A percentile compares a stretch with the other conserved stretches of the same genome.
Evolutionary conservation across 2,113 vertebrate species (phyloP).

Genomic region (Plotosus lineatus): DNA sequence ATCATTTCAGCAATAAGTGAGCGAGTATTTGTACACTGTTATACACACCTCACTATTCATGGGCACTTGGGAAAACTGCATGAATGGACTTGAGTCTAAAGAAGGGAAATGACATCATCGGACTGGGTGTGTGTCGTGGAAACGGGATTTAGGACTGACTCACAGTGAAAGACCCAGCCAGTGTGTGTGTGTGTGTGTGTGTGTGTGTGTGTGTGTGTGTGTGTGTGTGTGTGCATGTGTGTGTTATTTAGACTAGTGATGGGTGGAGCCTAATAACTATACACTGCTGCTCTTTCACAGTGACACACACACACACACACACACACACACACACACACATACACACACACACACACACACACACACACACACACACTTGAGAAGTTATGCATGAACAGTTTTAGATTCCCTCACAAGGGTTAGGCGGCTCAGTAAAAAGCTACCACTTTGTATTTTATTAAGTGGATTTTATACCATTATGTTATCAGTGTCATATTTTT

Average conservation of each 20-base stretch:
- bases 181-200: conserved; percentile 16
- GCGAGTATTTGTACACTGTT: neutral
- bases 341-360: neutral
- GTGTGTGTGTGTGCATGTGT: conserved; percentile 5
- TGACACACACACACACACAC: neutral
- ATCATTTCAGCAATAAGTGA: no score
- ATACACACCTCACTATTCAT: neutral
- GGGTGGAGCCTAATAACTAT: conserved; percentile 30
- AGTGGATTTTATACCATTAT: no score
- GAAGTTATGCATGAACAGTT: neutral
- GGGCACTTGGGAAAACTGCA: neutral
- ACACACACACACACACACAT: neutral
- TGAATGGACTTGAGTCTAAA: neutral
- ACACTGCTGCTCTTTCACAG: conserved; percentile 34
- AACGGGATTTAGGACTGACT: neutral
- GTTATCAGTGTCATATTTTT: no score
- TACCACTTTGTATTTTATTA: neutral
- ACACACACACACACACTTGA: neutral
- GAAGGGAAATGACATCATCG: neutral
- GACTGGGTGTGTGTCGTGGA: conserved; percentile 17
- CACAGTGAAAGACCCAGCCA: neutral
- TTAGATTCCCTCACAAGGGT: neutral
- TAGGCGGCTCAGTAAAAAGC: neutral
- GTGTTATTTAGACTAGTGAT: conserved; percentile 14
- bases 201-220: conserved; percentile 6